These are phyloP conservation scores for Yasuhikotakia modesta DNA, from an alignment of 2,797 vertebrate genomes.

Conservation along the genomic window DNA sequence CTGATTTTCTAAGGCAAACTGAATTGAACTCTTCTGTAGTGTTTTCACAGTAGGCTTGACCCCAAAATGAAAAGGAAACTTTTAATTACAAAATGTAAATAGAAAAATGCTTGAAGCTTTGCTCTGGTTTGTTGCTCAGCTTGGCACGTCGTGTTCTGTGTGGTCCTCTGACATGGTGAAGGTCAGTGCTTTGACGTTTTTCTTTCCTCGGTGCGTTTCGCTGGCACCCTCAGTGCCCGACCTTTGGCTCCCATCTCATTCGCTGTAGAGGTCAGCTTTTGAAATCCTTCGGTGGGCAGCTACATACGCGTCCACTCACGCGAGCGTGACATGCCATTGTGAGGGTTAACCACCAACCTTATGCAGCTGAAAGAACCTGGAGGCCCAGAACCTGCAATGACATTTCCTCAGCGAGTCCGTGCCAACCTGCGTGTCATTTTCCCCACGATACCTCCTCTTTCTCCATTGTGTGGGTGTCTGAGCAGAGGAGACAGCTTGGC, in stretches of 20 bases:
- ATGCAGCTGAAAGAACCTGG: conserved; percentile 56
- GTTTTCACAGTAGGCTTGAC: background rate
- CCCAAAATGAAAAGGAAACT: background rate
- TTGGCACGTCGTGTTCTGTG: background rate
- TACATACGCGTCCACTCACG: conserved; percentile 62
- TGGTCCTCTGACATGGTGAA: conserved; percentile 37
- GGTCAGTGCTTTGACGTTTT: conserved; percentile 29
- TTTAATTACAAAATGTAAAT: conserved; percentile 13
- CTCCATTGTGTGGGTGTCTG: conserved; percentile 69
- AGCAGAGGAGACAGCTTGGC: conserved; percentile 70
- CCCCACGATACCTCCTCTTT: conserved; percentile 68
- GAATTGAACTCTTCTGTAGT: background rate
- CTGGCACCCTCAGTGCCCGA: conserved; percentile 41
- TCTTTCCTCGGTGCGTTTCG: conserved; percentile 28
- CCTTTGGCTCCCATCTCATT: conserved; percentile 47
- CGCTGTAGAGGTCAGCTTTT: conserved; percentile 35
- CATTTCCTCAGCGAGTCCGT: conserved; percentile 68
- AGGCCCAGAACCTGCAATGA: conserved; percentile 62
- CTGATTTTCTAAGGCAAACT: background rate
- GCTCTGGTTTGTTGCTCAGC: background rate
- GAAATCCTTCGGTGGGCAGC: conserved; percentile 52
- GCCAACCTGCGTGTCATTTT: conserved; percentile 68
- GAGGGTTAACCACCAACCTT: conserved; percentile 66
- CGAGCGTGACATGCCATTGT: conserved; percentile 55
- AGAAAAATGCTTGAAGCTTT: background rate